Conservation (phyloP, 2,888 invertebrate genomes). For the Apamea crenata region DNA sequence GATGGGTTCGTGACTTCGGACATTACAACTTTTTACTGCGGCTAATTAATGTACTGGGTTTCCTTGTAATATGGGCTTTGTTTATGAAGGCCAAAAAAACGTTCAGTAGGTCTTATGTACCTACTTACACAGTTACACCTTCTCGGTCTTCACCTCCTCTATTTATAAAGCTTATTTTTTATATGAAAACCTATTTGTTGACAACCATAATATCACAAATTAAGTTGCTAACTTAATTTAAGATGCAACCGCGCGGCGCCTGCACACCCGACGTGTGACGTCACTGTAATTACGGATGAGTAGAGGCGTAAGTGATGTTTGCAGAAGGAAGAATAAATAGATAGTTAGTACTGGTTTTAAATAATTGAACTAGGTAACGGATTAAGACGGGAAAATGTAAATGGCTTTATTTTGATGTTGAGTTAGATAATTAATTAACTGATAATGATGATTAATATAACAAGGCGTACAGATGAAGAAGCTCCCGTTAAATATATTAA, state of each 20-base stretch:
- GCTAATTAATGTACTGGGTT: not conserved
- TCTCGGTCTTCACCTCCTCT: not conserved
- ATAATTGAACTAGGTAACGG: not conserved
- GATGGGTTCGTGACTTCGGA: not conserved
- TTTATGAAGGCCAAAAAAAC: not conserved
- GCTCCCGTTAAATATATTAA: not conserved
- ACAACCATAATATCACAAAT: slow-evolving; percentile 56
- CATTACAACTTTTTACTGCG: not conserved
- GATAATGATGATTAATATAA: not conserved
- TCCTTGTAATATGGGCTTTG: not conserved
- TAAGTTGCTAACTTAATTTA: slow-evolving; percentile 69
- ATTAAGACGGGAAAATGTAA: not conserved
- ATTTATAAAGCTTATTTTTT: not conserved
- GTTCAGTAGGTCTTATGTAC: not conserved
- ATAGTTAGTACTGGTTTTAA: not conserved
- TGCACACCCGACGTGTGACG: slow-evolving; percentile 56
- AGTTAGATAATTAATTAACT: not conserved
- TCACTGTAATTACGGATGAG: slow-evolving; percentile 53
- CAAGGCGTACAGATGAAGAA: not conserved
- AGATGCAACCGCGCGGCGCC: slow-evolving; percentile 64
- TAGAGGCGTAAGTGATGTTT: slow-evolving; percentile 22
- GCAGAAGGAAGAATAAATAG: slow-evolving; percentile 8
- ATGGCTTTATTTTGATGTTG: not conserved
- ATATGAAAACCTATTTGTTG: not conserved
- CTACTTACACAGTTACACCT: too few relatives aligned